Evolutionary conservation across 2,888 invertebrate genomes (phyloP).

Genomic region (Leptothorax acervorum): DNA sequence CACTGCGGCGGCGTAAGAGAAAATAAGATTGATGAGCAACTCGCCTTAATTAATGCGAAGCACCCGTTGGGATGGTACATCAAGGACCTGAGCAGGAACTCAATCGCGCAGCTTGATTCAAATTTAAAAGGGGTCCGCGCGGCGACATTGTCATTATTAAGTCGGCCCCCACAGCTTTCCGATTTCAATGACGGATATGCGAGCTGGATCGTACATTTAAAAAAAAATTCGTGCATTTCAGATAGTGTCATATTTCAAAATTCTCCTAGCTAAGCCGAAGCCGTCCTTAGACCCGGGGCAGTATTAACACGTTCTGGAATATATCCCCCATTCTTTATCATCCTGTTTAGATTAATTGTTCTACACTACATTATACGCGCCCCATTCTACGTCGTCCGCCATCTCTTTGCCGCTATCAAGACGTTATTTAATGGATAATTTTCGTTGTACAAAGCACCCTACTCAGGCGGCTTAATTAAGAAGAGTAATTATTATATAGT

Average conservation of each 20-base stretch:
- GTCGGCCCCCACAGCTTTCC: background rate
- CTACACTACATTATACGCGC: constrained; percentile 21
- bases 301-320: constrained; percentile 29
- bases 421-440: constrained; percentile 39
- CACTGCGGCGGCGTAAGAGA: constrained; percentile 74
- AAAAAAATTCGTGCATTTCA: background rate
- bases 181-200: constrained; percentile 33
- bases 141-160: constrained; percentile 54
- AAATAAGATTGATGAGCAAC: constrained; percentile 81
- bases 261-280: background rate
- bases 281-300: background rate
- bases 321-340: constrained; percentile 44
- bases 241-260: constrained; percentile 12
- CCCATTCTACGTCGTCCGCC: constrained; percentile 9
- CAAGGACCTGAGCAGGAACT: constrained; percentile 53
- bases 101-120: constrained; percentile 58
- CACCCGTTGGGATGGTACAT: constrained; percentile 66
- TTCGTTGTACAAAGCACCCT: constrained; percentile 29
- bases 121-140: constrained; percentile 56
- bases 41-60: constrained; percentile 80
- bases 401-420: constrained; percentile 43
- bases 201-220: constrained; percentile 20
- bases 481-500: constrained; percentile 6
- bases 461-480: constrained; percentile 40
- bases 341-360: constrained; percentile 50